Percentiles rank a stretch among this genome's conserved stretches.
phyloP scores from a whole-genome alignment of 2,888 invertebrate species.

The Ctena decussata region DNA sequence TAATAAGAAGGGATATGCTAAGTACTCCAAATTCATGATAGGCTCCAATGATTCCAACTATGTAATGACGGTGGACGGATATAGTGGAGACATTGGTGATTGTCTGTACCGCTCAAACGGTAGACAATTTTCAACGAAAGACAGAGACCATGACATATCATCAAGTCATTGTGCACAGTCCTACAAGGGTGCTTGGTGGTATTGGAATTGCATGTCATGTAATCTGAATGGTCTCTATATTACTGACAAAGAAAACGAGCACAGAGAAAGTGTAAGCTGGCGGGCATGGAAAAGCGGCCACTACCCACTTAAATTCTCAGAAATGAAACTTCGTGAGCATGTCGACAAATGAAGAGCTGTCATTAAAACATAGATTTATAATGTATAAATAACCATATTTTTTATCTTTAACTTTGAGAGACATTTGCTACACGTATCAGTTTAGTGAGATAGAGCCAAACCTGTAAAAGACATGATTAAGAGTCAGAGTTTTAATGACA shows the following conservation, averaged over 20 bases:
- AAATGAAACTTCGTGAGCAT: not conserved
- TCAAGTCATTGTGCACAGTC: constrained; percentile 77
- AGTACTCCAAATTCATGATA: constrained; percentile 92
- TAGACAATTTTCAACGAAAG: constrained; percentile 96
- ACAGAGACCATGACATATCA: constrained; percentile 93
- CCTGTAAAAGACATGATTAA: no score
- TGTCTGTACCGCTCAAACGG: constrained; percentile 95
- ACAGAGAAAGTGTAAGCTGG: not conserved
- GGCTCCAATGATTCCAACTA: constrained; percentile 91
- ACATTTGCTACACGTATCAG: no score
- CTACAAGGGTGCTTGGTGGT: constrained; percentile 83
- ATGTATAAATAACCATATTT: no score
- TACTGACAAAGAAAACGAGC: not conserved
- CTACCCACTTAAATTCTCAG: not conserved
- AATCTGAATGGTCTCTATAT: constrained; percentile 79
- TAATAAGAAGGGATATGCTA: constrained; percentile 92
- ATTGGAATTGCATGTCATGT: constrained; percentile 77
- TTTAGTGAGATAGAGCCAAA: no score
- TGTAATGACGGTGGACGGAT: constrained; percentile 91
- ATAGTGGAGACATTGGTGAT: constrained; percentile 94
- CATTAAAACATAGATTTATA: no score
- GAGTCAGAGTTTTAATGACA: no score
- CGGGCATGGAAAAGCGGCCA: not conserved
- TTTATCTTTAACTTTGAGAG: no score
- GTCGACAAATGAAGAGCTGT: no score